Evolutionary conservation across 2,888 invertebrate species (phyloP), one percentile per base, ranked within the genome.

Genomic region (Orgyia antiqua): DNA sequence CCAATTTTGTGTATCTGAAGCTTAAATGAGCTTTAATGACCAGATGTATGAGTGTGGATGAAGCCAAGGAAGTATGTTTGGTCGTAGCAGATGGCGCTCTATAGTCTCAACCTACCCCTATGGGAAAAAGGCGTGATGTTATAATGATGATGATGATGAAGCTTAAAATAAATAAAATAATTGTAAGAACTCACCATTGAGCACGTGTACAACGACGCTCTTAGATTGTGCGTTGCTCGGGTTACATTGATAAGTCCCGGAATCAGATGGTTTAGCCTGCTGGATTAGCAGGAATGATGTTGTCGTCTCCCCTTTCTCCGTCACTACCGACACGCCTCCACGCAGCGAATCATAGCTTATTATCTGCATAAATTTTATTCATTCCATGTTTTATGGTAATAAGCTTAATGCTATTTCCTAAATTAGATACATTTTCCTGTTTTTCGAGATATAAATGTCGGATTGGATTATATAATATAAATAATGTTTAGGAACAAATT

Each of bases 101-200:
- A n/a, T n/a, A n/a, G n/a, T n/a, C n/a, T n/a, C n/a, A n/a, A n/a
- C n/a, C n/a, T n/a, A n/a, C n/a, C n/a, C n/a, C n/a, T n/a, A n/a
- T n/a, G n/a, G n/a, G n/a, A n/a, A n/a, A n/a, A n/a, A n/a, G n/a
- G n/a, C n/a, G n/a, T n/a, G n/a, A n/a, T n/a, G n/a, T n/a, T n/a
- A n/a, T n/a, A n/a, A n/a, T n/a, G n/a, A n/a, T n/a, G n/a, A n/a
- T n/a, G n/a, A n/a, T n/a, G n/a, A n/a, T n/a, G n/a, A n/a, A n/a
- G n/a, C n/a, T n/a, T n/a, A n/a, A n/a, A n/a, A n/a, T n/a, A n/a
- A n/a, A n/a, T n/a, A n/a, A n/a, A n/a, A n/a, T n/a, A n/a, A n/a
- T n/a, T n/a, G n/a, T n/a, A n/a, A n/a, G n/a, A n/a, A 87, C 91
- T 91, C 89, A 96, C 96, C 96, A 89, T 96, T 96, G 59, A 97